Conservation (phyloP, 2,113 vertebrate species). For the Oreocharis arfaki region DNA sequence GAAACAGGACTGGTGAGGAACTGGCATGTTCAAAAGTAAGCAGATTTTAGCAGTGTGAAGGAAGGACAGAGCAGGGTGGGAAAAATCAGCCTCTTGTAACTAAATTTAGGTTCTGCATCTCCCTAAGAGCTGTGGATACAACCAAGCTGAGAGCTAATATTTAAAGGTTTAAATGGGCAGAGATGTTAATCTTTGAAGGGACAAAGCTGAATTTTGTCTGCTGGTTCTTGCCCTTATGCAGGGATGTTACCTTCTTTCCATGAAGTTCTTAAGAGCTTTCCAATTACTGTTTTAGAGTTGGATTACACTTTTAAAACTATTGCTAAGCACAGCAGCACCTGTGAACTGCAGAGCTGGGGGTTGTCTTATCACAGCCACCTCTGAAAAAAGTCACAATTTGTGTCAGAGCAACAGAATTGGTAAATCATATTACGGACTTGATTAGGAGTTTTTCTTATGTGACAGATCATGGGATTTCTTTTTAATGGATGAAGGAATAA, state of each 20-base stretch:
- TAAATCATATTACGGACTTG: neutral
- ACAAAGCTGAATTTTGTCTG: neutral
- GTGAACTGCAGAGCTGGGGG: neutral
- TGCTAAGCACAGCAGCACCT: neutral
- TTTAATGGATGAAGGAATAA: neutral
- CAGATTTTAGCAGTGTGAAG: constrained; percentile 4
- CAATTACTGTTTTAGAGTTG: neutral
- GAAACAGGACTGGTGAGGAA: neutral
- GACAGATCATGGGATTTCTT: neutral
- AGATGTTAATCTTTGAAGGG: neutral
- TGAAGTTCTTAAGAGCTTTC: neutral
- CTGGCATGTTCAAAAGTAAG: constrained; percentile 16
- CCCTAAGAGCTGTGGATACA: neutral
- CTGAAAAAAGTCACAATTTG: neutral
- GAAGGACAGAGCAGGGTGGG: neutral
- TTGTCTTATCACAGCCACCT: neutral
- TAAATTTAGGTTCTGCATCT: neutral
- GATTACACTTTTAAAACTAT: neutral
- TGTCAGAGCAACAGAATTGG: neutral
- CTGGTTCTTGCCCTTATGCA: neutral
- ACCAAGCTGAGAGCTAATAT: neutral
- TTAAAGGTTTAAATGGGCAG: constrained; percentile 29
- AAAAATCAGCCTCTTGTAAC: neutral
- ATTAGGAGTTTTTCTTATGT: neutral
- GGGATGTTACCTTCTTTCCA: neutral